Conservation (phyloP, 1,140 invertebrate species). For the Drosophila ogumai region DNA sequence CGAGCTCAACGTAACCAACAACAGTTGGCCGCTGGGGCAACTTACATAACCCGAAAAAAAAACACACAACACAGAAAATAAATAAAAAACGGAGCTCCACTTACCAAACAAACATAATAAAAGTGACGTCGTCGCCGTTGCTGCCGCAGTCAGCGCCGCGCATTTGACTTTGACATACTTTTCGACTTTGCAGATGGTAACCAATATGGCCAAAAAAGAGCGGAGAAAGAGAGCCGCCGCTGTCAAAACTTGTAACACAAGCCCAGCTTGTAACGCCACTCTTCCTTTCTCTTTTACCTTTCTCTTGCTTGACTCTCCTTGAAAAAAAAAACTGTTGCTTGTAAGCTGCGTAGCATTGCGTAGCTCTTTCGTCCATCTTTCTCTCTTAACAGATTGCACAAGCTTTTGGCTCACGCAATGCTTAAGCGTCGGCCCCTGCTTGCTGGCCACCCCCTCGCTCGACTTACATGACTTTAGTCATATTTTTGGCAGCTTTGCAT, state of each 20-base stretch:
- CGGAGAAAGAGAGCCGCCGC: conserved; percentile 23
- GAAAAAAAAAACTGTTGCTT: conserved; percentile 60
- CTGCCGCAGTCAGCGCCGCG: conserved; percentile 29
- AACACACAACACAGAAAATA: not conserved
- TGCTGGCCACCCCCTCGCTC: not conserved
- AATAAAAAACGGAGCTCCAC: conserved; percentile 59
- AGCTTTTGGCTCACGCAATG: conserved; percentile 71
- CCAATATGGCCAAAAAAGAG: conserved; percentile 36
- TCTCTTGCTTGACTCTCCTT: conserved; percentile 2
- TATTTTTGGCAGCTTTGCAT: conserved; percentile 77
- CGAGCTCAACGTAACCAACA: conserved; percentile 70
- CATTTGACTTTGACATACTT: conserved; percentile 85
- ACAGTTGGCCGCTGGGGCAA: conserved; percentile 67
- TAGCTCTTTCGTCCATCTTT: conserved; percentile 31
- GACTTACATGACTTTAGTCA: conserved; percentile 27
- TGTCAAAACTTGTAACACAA: conserved; percentile 63
- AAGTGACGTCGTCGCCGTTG: conserved; percentile 58
- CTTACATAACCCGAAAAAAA: conserved; percentile 64
- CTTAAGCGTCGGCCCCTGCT: conserved; percentile 13
- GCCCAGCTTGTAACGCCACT: conserved; percentile 44
- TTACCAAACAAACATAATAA: conserved; percentile 81
- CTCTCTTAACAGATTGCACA: conserved; percentile 59
- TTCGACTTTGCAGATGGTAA: conserved; percentile 55
- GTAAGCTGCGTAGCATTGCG: conserved; percentile 23
- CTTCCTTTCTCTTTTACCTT: conserved; percentile 7